A percentile compares a stretch with the other conserved stretches of the same genome.
Evolutionary conservation across 2,797 vertebrate genomes (phyloP).

Genomic region (Aulostomus chinensis): DNA sequence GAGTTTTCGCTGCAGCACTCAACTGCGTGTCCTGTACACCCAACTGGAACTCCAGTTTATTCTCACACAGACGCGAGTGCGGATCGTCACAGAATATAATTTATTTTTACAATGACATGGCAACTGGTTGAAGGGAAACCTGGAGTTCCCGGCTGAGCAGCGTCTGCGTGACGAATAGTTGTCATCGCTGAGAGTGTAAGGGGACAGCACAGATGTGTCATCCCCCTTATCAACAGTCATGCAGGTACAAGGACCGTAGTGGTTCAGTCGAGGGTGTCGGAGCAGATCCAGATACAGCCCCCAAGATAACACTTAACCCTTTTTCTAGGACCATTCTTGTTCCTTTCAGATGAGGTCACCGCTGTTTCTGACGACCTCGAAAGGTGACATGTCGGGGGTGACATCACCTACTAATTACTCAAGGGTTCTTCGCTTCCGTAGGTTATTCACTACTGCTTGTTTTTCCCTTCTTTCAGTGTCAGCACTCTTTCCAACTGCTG

Average conservation of each 20-base stretch:
- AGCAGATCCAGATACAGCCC: conserved; percentile 65
- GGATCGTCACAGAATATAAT: no score
- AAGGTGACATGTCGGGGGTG: conserved; percentile 36
- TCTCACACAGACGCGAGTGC: no score
- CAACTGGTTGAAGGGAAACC: not conserved
- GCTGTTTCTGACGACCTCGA: conserved; percentile 35
- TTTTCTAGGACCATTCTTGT: conserved; percentile 25
- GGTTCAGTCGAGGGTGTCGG: conserved; percentile 65
- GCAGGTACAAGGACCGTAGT: conserved; percentile 61
- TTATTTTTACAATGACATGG: conserved; percentile 1
- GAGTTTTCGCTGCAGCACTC: no score
- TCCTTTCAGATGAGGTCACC: conserved; percentile 55
- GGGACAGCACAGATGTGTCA: conserved; percentile 57
- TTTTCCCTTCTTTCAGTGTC: not conserved
- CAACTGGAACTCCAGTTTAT: no score
- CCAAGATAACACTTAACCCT: conserved; percentile 66
- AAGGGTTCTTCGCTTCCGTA: not conserved
- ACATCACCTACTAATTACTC: conserved; percentile 49
- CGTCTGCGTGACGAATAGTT: conserved; percentile 42
- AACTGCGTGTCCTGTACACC: no score
- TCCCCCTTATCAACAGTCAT: conserved; percentile 65
- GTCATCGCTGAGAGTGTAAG: conserved; percentile 33
- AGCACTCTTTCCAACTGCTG: no score
- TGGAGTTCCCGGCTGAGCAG: conserved; percentile 6
- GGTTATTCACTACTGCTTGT: not conserved